These are phyloP conservation scores for Synchiropus splendidus DNA, from an alignment of 2,113 vertebrate species.

Conservation along the genomic window DNA sequence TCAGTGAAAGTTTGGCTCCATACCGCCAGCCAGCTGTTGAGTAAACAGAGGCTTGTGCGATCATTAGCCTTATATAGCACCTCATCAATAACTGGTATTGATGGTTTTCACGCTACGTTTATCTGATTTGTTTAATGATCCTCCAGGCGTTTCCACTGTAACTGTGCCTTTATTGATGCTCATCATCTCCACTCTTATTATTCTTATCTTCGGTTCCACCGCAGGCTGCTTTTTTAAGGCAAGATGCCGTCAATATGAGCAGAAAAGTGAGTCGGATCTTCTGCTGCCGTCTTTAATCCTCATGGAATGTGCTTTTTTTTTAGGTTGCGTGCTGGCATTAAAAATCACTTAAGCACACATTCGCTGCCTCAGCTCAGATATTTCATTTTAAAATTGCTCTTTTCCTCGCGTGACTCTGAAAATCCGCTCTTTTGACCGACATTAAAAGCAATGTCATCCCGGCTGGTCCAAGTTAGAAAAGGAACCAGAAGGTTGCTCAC, in stretches of 20 bases:
- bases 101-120: constrained; percentile 61
- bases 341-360: no score
- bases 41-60: constrained; percentile 48
- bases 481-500: constrained; percentile 25
- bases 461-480: constrained; percentile 1
- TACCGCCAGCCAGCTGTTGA: constrained; percentile 39
- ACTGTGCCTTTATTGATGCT: constrained; percentile 23
- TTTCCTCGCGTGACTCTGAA: constrained; percentile 4
- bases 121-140: constrained; percentile 70
- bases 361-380: no score
- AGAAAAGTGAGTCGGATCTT: no score
- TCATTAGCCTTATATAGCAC: constrained; percentile 68
- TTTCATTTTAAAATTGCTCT: constrained; percentile 10
- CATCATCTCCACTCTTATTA: constrained; percentile 3
- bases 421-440: background rate
- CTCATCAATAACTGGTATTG: constrained; percentile 72
- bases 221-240: no score
- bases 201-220: no score
- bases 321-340: no score
- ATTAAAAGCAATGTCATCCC: constrained; percentile 9
- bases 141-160: constrained; percentile 59
- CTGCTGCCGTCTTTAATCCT: no score
- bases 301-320: no score
- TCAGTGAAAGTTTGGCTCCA: constrained; percentile 41
- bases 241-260: no score